Base-by-base conservation (phyloP, 2,113 vertebrate genomes). In the Sceloporus undulatus region DNA sequence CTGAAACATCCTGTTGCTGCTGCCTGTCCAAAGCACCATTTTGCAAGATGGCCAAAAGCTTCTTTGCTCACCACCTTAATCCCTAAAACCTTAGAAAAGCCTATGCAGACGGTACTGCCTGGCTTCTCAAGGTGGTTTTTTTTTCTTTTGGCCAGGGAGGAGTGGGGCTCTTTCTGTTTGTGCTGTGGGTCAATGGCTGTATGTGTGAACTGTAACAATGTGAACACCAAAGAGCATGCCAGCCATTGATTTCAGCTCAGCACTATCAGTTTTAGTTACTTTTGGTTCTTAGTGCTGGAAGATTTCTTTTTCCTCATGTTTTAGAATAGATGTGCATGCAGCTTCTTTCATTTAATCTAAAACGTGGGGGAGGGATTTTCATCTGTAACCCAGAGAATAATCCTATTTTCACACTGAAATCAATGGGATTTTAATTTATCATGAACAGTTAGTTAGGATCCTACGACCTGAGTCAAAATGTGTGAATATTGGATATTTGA, bases 241-340 rank as follows among this genome's bases (percentile, higher is more conserved):
- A 59, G 56, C 14, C 27, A 65, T n/a, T 85, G 56, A 65, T 65
- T 85, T 76, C 16, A 85, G 38, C 73, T 85, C 23, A 76, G 59
- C 34, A 62, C 38, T 77, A 27, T 77, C 54, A 76, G 10, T 21
- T 76, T 75, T n/a, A 80, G 29, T n/a, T 34, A 5, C 76, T 78
- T 75, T 21, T 52, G 11, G 42, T 52, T 78, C 76, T 52, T 52
- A 78, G 27, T 79, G 25, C 27, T 52, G 21, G 48, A 54, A 78
- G 21, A 48, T 14, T 54, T 54, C 3, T 79, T 54, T 27, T 29
- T 27, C 48, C 56, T 79, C 9, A 79, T 7, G 13, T 40, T 75
- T 75, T 40, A 34, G 29, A 71, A 29, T 10, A 2, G 9, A 42
- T 54, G 77, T 54, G 9, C 16, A 19, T 27, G 11, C 48, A 6